A percentile compares a stretch with the other conserved stretches of the same genome.
These are phyloP conservation scores for Melanotus villosus DNA, from an alignment of 2,888 invertebrate species.

Conservation along the genomic window DNA sequence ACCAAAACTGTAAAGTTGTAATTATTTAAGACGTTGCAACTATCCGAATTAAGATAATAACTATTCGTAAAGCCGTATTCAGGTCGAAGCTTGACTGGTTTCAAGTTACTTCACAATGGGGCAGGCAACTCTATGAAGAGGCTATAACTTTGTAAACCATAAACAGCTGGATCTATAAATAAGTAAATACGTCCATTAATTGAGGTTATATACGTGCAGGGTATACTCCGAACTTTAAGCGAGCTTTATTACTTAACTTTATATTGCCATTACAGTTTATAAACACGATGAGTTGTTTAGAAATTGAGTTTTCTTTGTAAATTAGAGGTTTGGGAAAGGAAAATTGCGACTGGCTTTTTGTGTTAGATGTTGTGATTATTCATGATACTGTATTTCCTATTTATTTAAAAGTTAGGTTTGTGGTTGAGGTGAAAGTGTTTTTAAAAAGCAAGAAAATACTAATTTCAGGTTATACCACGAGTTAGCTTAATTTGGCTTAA, in stretches of 20 bases:
- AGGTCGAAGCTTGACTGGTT: not conserved
- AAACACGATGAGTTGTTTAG: conserved; percentile 13
- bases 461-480: no score
- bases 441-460: no score
- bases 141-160: conserved; percentile 10
- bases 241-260: conserved; percentile 25
- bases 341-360: not conserved
- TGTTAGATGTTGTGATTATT: not conserved
- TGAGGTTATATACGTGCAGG: conserved; percentile 16
- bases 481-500: no score
- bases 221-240: not conserved
- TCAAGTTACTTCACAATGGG: conserved; percentile 10
- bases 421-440: no score
- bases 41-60: not conserved
- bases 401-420: no score
- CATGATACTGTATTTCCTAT: not conserved
- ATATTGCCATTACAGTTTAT: conserved; percentile 14
- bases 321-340: not conserved
- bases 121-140: not conserved
- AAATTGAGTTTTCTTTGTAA: conserved; percentile 6
- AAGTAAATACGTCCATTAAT: conserved; percentile 18
- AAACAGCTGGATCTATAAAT: conserved; percentile 17
- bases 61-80: not conserved
- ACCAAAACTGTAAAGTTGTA: not conserved
- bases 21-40: not conserved